Conservation (phyloP, 2,888 invertebrate species). For the Habroteleia sp. region DNA sequence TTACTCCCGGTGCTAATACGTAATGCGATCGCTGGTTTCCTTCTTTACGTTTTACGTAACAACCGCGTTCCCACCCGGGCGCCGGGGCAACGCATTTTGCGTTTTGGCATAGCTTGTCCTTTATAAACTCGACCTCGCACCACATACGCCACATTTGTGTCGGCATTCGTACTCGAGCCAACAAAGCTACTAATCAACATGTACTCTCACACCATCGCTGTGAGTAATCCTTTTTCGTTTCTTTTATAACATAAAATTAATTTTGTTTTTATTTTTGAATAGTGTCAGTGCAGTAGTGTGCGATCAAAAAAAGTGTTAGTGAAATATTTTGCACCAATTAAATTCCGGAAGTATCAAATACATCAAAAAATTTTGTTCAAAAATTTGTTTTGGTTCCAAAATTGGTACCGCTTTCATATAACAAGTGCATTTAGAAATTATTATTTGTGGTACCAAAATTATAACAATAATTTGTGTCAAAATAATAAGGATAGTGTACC, state of each 20-base stretch:
- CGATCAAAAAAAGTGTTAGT: too few species aligned
- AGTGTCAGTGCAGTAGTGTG: too few species aligned
- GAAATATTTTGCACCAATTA: too few species aligned
- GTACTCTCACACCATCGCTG: constrained; percentile 74
- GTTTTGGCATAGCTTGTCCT: constrained; percentile 77
- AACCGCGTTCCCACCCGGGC: constrained; percentile 69
- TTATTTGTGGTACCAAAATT: too few species aligned
- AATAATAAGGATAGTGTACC: too few species aligned
- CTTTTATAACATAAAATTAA: not conserved
- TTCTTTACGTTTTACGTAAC: constrained; percentile 75
- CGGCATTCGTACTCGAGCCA: constrained; percentile 70
- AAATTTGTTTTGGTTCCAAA: too few species aligned
- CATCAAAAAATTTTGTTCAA: too few species aligned
- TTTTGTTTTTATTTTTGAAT: constrained; percentile 3
- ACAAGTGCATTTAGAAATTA: too few species aligned
- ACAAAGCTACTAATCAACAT: constrained; percentile 67
- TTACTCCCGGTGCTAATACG: constrained; percentile 63
- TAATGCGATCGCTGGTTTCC: constrained; percentile 73
- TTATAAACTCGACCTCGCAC: constrained; percentile 78
- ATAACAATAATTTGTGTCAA: too few species aligned
- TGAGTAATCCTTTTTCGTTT: constrained; percentile 70
- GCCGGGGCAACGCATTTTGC: constrained; percentile 68
- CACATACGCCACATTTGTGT: constrained; percentile 76
- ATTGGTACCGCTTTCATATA: too few species aligned
- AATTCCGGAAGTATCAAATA: too few species aligned